These are phyloP conservation scores for Todus mexicanus DNA, from an alignment of 2,797 vertebrate species.

Conservation along the genomic window DNA sequence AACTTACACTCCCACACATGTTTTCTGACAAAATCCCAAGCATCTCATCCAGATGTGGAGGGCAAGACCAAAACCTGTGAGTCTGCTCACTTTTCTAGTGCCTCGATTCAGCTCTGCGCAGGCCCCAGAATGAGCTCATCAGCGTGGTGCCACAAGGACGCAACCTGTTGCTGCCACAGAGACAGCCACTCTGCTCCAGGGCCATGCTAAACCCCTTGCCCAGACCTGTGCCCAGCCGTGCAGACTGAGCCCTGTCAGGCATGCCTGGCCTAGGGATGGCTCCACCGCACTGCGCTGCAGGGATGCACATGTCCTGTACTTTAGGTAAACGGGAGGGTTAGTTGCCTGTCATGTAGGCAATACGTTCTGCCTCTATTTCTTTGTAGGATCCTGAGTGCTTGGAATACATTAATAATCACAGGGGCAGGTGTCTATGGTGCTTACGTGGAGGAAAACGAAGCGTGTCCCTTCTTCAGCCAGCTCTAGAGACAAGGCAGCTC, in stretches of 20 bases:
- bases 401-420: neutral
- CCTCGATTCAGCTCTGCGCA: no score
- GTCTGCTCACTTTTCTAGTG: neutral
- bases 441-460: neutral
- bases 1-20: neutral
- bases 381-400: neutral
- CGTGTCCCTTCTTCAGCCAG: neutral
- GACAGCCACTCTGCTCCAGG: neutral
- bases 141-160: no score
- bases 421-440: neutral
- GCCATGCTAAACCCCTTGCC: neutral
- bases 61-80: neutral
- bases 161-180: neutral
- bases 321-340: neutral
- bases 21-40: neutral
- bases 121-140: neutral
- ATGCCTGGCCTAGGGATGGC: no score
- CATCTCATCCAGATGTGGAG: neutral
- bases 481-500: neutral
- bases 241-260: accelerated
- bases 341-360: neutral
- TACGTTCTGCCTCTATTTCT: neutral
- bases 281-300: neutral
- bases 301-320: no score
- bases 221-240: neutral